Conservation (phyloP, 1,140 invertebrate species). For the Vanessa tameamea region DNA sequence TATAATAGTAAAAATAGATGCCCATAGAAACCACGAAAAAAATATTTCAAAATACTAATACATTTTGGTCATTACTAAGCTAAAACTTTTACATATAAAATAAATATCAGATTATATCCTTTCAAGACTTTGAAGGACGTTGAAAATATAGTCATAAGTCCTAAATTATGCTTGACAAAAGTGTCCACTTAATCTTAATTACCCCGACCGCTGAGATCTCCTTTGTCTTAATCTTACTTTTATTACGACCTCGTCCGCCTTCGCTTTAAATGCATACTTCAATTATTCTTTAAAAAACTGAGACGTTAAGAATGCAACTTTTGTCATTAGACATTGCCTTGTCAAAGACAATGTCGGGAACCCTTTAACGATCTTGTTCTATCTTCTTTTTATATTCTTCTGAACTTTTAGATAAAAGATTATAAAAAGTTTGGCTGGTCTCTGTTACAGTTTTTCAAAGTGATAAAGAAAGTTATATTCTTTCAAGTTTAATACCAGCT, state of each 20-base stretch:
- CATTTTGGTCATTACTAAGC: no score
- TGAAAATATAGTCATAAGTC: constrained; percentile 1
- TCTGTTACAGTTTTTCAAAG: constrained; percentile 8
- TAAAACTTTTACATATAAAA: no score
- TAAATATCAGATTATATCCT: background rate
- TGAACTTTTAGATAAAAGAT: background rate
- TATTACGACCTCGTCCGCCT: background rate
- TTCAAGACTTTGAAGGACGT: background rate
- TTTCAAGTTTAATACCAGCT: background rate
- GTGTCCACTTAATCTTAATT: constrained; percentile 6
- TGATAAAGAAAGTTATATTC: constrained; percentile 1
- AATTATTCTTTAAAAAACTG: background rate
- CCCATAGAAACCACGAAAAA: no score
- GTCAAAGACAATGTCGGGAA: background rate
- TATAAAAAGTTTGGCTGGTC: background rate
- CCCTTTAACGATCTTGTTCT: background rate
- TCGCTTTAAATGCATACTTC: constrained; percentile 1
- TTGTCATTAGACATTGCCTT: background rate
- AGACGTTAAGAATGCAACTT: constrained; percentile 7
- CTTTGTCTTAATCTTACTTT: constrained; percentile 10
- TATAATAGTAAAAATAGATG: no score
- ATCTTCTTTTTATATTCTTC: background rate
- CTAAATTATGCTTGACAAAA: background rate
- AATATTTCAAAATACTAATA: no score
- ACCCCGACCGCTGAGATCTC: constrained; percentile 2